Conservation (phyloP, 1,140 invertebrate genomes). For the Cotesia typhae region DNA sequence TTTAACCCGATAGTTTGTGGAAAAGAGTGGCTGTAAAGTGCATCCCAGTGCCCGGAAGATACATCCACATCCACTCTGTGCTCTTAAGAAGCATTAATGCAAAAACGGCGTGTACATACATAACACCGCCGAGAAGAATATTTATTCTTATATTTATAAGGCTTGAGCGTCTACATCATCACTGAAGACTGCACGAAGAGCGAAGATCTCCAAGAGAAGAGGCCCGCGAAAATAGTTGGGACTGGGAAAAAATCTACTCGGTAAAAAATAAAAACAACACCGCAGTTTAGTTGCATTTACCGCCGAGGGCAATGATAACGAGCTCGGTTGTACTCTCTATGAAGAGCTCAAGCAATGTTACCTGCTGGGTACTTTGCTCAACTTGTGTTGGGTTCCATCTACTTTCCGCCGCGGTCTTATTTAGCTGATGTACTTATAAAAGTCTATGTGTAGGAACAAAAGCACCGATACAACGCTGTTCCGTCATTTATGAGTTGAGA, state of each 20-base stretch:
- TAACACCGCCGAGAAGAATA: no score
- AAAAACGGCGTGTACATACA: no score
- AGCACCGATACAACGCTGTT: conserved; percentile 16
- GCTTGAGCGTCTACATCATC: no score
- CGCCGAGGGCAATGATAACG: conserved; percentile 23
- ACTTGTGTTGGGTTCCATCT: background rate
- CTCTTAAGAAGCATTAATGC: background rate
- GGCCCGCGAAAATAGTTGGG: conserved; percentile 24
- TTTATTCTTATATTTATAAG: no score
- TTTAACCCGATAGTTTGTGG: conserved; percentile 19
- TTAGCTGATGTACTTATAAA: background rate
- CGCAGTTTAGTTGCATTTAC: conserved; percentile 7
- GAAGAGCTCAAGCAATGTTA: background rate
- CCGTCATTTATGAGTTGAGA: conserved; percentile 17
- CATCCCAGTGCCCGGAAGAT: conserved; percentile 11
- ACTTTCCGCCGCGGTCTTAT: no score
- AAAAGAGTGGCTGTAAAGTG: background rate
- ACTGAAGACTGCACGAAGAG: background rate
- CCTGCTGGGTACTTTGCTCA: no score
- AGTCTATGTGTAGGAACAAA: conserved; percentile 11
- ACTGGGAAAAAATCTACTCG: background rate
- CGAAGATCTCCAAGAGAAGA: conserved; percentile 7
- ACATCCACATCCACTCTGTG: background rate
- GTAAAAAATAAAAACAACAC: background rate
- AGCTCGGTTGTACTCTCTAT: background rate